Percentiles rank a stretch among this genome's conserved stretches.
These are phyloP conservation scores for Moxostoma hubbsi DNA, from an alignment of 2,797 vertebrate species.

Conservation along the genomic window DNA sequence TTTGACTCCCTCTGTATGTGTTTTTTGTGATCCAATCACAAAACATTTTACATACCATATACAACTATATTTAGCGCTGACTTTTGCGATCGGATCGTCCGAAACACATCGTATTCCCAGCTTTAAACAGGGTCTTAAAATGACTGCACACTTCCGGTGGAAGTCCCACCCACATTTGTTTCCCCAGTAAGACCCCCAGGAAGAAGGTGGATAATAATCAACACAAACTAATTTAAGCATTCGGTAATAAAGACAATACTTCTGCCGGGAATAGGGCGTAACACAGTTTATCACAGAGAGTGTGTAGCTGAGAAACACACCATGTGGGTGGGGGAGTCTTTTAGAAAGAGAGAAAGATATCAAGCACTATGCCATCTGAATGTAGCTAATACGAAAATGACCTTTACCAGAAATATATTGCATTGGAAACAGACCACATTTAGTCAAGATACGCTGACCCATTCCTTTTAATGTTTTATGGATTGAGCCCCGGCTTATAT, in stretches of 20 bases:
- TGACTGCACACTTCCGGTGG: no score
- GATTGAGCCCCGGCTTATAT: constrained; percentile 66
- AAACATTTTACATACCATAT: no score
- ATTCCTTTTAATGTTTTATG: constrained; percentile 77
- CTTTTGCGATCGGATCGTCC: no score
- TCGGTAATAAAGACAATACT: constrained; percentile 79
- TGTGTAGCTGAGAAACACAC: constrained; percentile 68
- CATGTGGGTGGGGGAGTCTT: constrained; percentile 71
- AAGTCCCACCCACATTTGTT: no score
- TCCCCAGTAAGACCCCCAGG: no score
- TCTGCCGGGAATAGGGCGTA: constrained; percentile 69
- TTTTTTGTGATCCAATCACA: no score
- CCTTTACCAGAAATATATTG: constrained; percentile 74
- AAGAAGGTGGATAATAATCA: constrained; percentile 73
- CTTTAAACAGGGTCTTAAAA: no score
- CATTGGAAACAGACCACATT: constrained; percentile 69
- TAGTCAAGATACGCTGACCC: constrained; percentile 66
- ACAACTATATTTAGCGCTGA: no score
- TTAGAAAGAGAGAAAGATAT: constrained; percentile 48
- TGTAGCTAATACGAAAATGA: constrained; percentile 71
- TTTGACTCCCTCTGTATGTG: no score
- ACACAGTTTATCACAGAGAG: constrained; percentile 72
- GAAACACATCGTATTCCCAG: no score
- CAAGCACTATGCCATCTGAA: constrained; percentile 51
- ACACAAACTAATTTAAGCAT: constrained; percentile 82